Conservation (phyloP, 1,140 invertebrate genomes). For the Drosophila sp. region DNA sequence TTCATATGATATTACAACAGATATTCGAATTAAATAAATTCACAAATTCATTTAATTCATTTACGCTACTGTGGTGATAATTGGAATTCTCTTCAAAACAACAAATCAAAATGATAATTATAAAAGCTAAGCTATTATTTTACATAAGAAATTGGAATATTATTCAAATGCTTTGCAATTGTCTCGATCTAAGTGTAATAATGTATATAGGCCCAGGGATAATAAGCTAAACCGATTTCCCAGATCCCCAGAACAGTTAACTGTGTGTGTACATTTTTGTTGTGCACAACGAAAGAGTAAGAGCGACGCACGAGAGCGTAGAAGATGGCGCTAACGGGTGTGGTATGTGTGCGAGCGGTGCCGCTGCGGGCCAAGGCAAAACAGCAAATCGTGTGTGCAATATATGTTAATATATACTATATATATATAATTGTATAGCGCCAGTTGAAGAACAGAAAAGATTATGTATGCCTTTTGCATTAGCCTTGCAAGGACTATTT, state of each 20-base stretch:
- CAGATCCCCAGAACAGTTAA: slow-evolving; percentile 13
- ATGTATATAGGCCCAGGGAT: background rate
- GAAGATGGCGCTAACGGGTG: slow-evolving; percentile 6
- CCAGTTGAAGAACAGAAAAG: slow-evolving; percentile 12
- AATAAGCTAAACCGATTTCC: slow-evolving; percentile 27
- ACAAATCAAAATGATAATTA: slow-evolving; percentile 10
- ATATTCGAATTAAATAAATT: slow-evolving; percentile 4
- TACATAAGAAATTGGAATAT: background rate
- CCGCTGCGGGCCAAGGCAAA: slow-evolving; percentile 11
- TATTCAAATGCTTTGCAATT: slow-evolving; percentile 2
- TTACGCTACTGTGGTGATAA: slow-evolving; percentile 29
- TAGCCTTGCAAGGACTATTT: slow-evolving; percentile 34
- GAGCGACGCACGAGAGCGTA: slow-evolving; percentile 17
- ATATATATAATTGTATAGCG: slow-evolving; percentile 17
- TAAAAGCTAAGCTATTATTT: slow-evolving; percentile 16
- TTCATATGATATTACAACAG: slow-evolving; percentile 20
- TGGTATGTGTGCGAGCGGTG: slow-evolving; percentile 16
- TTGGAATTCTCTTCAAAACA: slow-evolving; percentile 14
- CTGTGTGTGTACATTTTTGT: slow-evolving; percentile 27
- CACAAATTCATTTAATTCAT: slow-evolving; percentile 3
- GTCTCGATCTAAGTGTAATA: background rate
- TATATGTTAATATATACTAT: slow-evolving; percentile 24
- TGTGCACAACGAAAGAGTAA: slow-evolving; percentile 4
- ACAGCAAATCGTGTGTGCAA: slow-evolving; percentile 32
- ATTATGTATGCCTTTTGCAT: slow-evolving; percentile 26